Evolutionary conservation across 2,888 invertebrate species (phyloP), one percentile per base, ranked within the genome.

Genomic region (Hoplodrina blanda): DNA sequence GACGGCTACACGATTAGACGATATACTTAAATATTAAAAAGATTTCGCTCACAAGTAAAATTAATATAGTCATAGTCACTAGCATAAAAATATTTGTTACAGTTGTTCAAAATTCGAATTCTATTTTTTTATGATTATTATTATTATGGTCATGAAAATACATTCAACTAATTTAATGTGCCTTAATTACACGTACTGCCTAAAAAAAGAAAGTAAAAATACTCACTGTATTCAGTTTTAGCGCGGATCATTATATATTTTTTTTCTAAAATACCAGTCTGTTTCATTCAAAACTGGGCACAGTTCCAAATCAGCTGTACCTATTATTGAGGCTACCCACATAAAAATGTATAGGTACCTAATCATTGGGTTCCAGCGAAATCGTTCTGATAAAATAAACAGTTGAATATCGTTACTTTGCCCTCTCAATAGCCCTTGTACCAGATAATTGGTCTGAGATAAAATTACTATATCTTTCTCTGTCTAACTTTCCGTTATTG

Each of bases 241-340:
- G 53, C 17, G 7, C 33, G 20, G 20, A 11, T n/a, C 60, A 30
- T 25, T 25, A n/a, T 17, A 19, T 5, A 20, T 4, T 5, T 19
- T 20, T 62, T 44, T 52, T 19, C n/a, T 17, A 44, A n/a, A 13
- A 13, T 5, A 50, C 49, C 8, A 0, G 15, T n/a, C 20, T 11
- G 17, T 41, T 1, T 41, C 37, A 8, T 37, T 55, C 37, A 19
- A 6, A 19, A 10, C 17, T 63, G 56, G 74, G 74, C 73, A 56
- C 15, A n/a, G 60, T 46, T 66, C 73, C 73, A 73, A 73, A 54
- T 66, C 11, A 33, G 13, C 55, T 17, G 13, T 56, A 25, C 25
- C 25, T 25, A 20, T 59, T 69, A 30, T 56, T 56, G 30, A 53
- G 46, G 20, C 25, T 53, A 54, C 49, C 8, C 6, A 52, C 2